These are phyloP conservation scores for Tenthredo distinguenda DNA, from an alignment of 2,888 invertebrate species.

Conservation along the genomic window DNA sequence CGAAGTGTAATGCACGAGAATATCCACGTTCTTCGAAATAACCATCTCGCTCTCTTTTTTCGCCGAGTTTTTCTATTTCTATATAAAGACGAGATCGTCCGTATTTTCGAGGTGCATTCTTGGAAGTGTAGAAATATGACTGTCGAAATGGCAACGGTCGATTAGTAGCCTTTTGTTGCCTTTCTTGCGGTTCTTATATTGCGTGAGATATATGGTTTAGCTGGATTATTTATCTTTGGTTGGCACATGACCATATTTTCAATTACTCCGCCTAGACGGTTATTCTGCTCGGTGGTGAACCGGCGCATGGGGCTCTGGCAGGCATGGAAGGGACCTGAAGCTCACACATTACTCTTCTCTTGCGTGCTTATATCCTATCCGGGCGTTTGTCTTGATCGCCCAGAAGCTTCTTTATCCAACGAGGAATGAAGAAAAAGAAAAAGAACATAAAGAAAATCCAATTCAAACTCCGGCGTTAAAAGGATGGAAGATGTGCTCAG, in stretches of 20 bases:
- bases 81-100: not conserved
- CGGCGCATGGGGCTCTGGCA: not conserved
- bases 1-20: not conserved
- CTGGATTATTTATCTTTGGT: constrained; percentile 31
- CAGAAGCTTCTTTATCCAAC: constrained; percentile 30
- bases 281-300: constrained; percentile 26
- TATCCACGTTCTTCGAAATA: not conserved
- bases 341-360: constrained; percentile 44
- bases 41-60: not conserved
- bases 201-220: not conserved
- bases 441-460: not conserved
- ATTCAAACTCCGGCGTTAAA: constrained; percentile 19
- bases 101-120: not conserved
- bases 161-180: not conserved
- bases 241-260: constrained; percentile 52
- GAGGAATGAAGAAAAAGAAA: not conserved
- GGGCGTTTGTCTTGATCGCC: constrained; percentile 20
- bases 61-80: not conserved
- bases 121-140: not conserved
- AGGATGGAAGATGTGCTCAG: not conserved
- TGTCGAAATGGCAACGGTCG: not conserved
- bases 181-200: constrained; percentile 16
- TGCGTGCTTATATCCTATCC: constrained; percentile 20
- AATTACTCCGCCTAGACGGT: constrained; percentile 48
- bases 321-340: constrained; percentile 15